Evolutionary conservation across 2,888 invertebrate genomes (phyloP).

Genomic region (Liposcelis brunnea): DNA sequence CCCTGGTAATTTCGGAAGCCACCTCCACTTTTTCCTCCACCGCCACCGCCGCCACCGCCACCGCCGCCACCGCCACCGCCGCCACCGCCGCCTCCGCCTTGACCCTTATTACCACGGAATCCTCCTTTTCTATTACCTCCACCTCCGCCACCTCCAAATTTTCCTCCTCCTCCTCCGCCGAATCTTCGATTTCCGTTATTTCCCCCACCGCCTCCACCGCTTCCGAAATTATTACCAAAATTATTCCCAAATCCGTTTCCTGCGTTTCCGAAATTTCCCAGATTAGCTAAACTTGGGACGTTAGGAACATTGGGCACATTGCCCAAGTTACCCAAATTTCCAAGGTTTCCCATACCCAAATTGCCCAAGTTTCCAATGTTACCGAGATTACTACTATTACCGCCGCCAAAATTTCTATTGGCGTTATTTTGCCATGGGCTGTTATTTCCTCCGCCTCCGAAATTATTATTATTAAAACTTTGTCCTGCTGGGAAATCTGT

Average conservation of each 20-base stretch:
- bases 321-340: background rate
- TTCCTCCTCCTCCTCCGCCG: background rate
- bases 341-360: too few species aligned
- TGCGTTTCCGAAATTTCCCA: background rate
- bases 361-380: background rate
- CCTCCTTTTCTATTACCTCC: background rate
- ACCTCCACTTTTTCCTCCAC: background rate
- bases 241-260: background rate
- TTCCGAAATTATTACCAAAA: background rate
- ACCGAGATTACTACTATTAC: background rate
- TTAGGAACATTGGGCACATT: background rate
- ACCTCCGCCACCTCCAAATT: background rate
- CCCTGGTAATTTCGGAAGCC: too few species aligned
- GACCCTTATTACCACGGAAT: background rate
- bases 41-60: background rate
- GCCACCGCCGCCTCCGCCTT: background rate
- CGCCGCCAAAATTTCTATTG: background rate
- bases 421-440: slow-evolving; percentile 1
- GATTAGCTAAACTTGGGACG: background rate
- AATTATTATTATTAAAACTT: background rate
- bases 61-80: background rate
- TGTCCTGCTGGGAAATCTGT: background rate
- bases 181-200: background rate
- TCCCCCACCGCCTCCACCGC: slow-evolving; percentile 7
- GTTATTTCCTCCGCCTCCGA: background rate